phyloP scores from a whole-genome alignment of 2,797 vertebrate species.

The Ctenopoma kingsleyae region DNA sequence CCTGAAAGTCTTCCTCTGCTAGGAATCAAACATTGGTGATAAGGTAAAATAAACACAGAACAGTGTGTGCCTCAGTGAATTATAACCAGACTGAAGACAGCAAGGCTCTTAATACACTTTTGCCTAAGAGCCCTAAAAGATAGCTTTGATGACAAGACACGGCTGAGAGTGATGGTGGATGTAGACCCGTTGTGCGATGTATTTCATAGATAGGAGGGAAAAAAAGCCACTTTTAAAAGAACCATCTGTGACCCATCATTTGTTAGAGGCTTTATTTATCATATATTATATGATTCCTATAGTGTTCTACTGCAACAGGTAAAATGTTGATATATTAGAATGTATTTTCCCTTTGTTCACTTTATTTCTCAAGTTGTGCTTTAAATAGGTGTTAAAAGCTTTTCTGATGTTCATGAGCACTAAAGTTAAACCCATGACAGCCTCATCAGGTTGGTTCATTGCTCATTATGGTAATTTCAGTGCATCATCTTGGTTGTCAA shows the following conservation, averaged over 20 bases:
- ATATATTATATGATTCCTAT: background rate
- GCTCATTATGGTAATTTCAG: conserved; percentile 39
- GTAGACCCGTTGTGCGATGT: conserved; percentile 5
- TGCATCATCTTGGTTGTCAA: conserved; percentile 21
- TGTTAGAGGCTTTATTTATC: background rate
- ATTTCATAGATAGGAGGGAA: conserved; percentile 6
- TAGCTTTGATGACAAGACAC: conserved; percentile 20
- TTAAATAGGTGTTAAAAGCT: background rate
- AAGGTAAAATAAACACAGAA: conserved; percentile 68
- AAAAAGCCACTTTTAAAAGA: conserved; percentile 7
- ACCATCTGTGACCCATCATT: background rate
- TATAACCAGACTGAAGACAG: conserved; percentile 33
- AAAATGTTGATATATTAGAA: conserved; percentile 1
- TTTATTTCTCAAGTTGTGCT: conserved; percentile 2
- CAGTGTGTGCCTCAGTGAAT: conserved; percentile 41
- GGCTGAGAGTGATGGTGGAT: conserved; percentile 5
- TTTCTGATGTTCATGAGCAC: conserved; percentile 21
- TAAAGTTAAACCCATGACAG: conserved; percentile 25
- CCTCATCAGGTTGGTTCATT: conserved; percentile 29
- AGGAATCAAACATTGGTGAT: conserved; percentile 57
- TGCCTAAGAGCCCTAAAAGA: conserved; percentile 16
- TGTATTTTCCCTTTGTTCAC: background rate
- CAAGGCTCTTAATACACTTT: conserved; percentile 53
- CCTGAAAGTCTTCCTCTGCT: conserved; percentile 69
- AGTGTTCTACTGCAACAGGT: background rate